Base-by-base conservation (phyloP, 2,888 invertebrate genomes). In the Plemyria rubiginata region DNA sequence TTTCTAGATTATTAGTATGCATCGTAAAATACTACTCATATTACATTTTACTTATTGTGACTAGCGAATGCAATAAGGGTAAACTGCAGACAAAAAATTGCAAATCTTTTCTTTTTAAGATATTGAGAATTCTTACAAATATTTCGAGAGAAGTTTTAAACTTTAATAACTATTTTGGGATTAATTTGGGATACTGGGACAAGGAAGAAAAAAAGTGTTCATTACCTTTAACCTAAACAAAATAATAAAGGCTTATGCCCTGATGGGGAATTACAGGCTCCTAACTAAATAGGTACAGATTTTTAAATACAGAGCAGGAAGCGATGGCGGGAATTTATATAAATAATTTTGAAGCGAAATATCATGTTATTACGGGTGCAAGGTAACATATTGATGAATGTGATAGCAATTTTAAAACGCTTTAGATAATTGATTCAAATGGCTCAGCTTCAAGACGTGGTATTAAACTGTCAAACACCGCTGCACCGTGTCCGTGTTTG, bases 361-460 rank as follows among this genome's bases (percentile, higher is more conserved):
- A 55, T 60, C 51, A 66, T 60, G 55, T 53, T 62, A 69, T 70
- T 65, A 67, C 65, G 29, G 51, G 51, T 49, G 54, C 63, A 65
- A 67, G 64, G 65, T 64, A 68, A 61, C 63, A 68, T 60, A 72
- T 59, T 78, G 79, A 82, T 80, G 70, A 72, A 80, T 81, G 76
- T 77, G 73, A 75, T 69, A 65, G 72, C 72, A 76, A 82, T 80
- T 81, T 81, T 71, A 77, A 76, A 70, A 73, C 70, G 70, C 66
- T 78, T 70, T 68, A 75, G 67, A 67, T 84, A 83, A 87, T 84
- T 85, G 79, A 85, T 79, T 88, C 63, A 75, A 84, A 84, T 81
- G 77, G 77, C 72, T 72, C 74, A 78, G 73, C 76, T 74, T 75
- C 72, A 70, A 77, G 71, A 75, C 63, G 62, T 75, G 70, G 70